Evolutionary conservation across 2,113 vertebrate species (phyloP), one percentile per base, ranked within the genome.

Genomic region (Chloebia gouldiae): DNA sequence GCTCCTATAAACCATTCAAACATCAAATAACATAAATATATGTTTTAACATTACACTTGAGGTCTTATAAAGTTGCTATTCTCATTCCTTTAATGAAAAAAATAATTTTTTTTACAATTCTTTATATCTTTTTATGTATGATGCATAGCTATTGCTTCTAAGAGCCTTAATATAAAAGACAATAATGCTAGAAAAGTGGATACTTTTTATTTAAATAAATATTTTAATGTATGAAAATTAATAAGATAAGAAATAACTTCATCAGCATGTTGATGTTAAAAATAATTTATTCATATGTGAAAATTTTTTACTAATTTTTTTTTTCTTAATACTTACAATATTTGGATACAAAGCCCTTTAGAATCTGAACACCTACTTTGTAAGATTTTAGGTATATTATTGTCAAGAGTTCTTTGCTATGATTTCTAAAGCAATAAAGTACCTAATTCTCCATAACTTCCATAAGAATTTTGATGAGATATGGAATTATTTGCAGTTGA

Each of bases 31-130:
- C 5, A 77, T 37, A 59, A 71, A 76, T 49, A 65, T 17, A 24
- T 18, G 11, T 71, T 76, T 59, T 50, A 40, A 35, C 5, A 30
- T 39, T 40, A 39, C 12, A 4, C 5, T n/a, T 61, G 11, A 77
- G 9, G 4, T 64, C 13, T 84, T 71, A 47, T 3, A 27, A 9
- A 12, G 14, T 56, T 65, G 3, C 28, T 65, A 65, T 25, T 8
- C 4, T 78, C 53, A 70, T 49, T 72, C 5, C 1, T 45, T 81
- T 69, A 40, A 39, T 59, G 47, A 65, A 50, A 3, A 3, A 45
- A 12, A 4, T 7, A 3, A 2, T 16, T 16, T 42, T 42, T 59
- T 71, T 27, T 10, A 13, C 13, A 39, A 21, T 15, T 1, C 3
- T 85, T 33, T 1, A 8, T 49, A 60, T 60, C 1, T 54, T 37